phyloP scores from a whole-genome alignment of 2,113 vertebrate species.

The Pterocles orientalis region DNA sequence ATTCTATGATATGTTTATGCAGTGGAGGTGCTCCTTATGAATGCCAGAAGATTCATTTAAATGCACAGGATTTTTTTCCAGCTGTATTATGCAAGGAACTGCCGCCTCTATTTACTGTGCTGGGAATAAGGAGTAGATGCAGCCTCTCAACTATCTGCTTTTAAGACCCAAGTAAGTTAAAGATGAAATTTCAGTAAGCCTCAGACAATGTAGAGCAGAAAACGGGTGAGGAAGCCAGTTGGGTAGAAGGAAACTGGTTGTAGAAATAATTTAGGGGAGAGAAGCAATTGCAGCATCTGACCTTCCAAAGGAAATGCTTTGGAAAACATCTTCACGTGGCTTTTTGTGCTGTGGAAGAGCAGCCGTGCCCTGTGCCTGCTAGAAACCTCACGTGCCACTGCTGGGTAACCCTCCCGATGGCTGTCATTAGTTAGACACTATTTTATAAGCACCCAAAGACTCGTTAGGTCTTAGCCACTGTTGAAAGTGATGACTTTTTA shows the following conservation, averaged over 20 bases:
- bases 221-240: not conserved
- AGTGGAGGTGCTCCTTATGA: not conserved
- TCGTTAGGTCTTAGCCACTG: constrained; percentile 31
- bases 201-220: not conserved
- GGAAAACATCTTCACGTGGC: not conserved
- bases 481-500: constrained; percentile 58
- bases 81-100: not conserved
- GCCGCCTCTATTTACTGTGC: not conserved
- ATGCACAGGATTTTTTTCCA: not conserved
- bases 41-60: not conserved
- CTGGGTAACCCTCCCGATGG: not conserved
- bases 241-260: not conserved
- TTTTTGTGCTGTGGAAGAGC: not conserved
- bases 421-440: not conserved
- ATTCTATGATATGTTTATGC: not conserved
- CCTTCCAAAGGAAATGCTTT: not conserved
- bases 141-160: not conserved
- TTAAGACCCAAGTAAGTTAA: not conserved
- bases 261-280: not conserved
- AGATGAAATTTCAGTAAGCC: not conserved
- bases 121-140: not conserved
- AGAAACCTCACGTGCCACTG: not conserved
- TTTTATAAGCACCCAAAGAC: constrained; percentile 27
- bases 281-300: not conserved
- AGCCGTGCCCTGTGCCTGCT: no score